Evolutionary conservation across 2,113 vertebrate genomes (phyloP), one percentile per base, ranked within the genome.

Genomic region (Apteryx owenii): DNA sequence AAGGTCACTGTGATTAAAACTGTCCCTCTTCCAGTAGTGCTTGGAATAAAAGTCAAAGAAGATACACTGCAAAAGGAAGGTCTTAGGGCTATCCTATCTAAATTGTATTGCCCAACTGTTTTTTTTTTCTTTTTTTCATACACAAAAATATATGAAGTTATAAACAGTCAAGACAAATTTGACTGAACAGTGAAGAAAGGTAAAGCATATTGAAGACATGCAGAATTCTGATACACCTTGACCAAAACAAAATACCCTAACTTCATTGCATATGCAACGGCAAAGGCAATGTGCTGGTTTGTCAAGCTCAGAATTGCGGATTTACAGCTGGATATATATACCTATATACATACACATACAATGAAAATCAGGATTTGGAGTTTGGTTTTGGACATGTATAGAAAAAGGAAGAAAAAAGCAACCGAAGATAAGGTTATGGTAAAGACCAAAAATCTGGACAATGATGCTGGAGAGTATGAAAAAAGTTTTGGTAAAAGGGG

Each of bases 331-430:
- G 15, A 29, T 10, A 29, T 21, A 18, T 51, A 38, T 44, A 33
- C 10, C 36, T 71, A 13, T 31, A 6, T 51, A 71, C 38, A 20
- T 28, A 12, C 42, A 58, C 7, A 50, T 44, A 40, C 19, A 46
- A 83, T 50, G 14, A 79, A 65, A 15, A 58, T 58, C n/a, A 36
- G 73, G 19, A 58, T 16, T 69, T 51, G 18, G 5, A 46, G 19
- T 80, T 83, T 51, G 19, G 19, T 75, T 26, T 25, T 75, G 28
- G 6, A 7, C 54, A 36, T 0, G 0, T 42, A 12, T 1, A 46
- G n/a, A 66, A 84, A 81, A 71, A 60, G 15, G 21, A 76, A 40
- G 54, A 31, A 64, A 85, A 31, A 86, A 23, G n/a, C 26, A 7
- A 33, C 46, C 64, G 28, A 61, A 51, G 64, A 26, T 71, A 10